phyloP scores from a whole-genome alignment of 2,888 invertebrate species.

The Pterostichus niger region DNA sequence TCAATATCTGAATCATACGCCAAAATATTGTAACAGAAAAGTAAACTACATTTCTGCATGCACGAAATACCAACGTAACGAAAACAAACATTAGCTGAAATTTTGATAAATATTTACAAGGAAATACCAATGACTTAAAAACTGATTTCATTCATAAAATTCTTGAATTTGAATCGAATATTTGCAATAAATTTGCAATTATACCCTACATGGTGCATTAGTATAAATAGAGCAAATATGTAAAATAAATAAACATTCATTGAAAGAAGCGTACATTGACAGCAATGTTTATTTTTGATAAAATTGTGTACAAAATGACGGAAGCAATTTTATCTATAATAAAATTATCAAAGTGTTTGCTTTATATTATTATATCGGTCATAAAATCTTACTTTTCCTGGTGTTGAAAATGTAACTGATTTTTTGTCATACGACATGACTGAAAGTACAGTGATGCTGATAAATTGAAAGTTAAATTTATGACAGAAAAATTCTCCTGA shows the following conservation, averaged over 20 bases:
- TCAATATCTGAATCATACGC: constrained; percentile 43
- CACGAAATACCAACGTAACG: constrained; percentile 20
- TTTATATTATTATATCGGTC: constrained; percentile 3
- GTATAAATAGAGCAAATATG: background rate
- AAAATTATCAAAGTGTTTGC: background rate
- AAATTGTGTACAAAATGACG: background rate
- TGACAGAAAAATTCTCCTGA: no score
- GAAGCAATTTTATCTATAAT: no score
- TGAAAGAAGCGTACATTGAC: background rate
- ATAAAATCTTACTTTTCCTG: background rate
- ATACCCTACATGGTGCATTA: background rate
- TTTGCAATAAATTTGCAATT: constrained; percentile 1
- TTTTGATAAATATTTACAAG: constrained; percentile 52
- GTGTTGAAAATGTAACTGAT: no score
- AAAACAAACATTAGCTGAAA: constrained; percentile 37
- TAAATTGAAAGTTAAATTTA: no score
- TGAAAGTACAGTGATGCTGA: no score
- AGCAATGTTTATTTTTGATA: background rate
- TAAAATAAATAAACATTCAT: constrained; percentile 12
- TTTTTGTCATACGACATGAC: no score
- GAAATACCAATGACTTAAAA: constrained; percentile 32
- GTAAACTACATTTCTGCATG: constrained; percentile 42
- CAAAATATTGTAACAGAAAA: constrained; percentile 7
- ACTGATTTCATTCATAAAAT: constrained; percentile 39
- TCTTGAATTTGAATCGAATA: background rate